A percentile compares a stretch with the other conserved stretches of the same genome.
Evolutionary conservation across 2,113 vertebrate species (phyloP).

Genomic region (Anoura caudifer): DNA sequence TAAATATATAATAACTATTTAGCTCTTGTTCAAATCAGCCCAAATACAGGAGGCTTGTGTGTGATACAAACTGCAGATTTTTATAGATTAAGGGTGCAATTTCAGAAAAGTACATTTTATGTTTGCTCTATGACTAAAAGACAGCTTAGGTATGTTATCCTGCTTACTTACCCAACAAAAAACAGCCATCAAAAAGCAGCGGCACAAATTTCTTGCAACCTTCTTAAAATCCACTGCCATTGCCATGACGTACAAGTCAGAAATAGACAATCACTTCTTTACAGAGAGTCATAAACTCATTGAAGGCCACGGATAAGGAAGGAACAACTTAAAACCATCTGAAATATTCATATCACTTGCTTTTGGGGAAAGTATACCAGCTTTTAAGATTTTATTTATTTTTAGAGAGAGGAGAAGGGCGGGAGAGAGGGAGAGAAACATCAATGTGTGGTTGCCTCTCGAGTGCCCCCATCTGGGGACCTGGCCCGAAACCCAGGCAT

Average conservation of each 20-base stretch:
- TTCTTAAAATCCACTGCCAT: not conserved
- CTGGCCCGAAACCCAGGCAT: too few species aligned
- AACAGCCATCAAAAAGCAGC: not conserved
- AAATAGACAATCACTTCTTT: constrained; percentile 6
- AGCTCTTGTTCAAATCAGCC: not conserved
- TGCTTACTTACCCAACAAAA: not conserved
- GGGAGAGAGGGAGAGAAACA: too few species aligned
- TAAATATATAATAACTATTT: constrained; percentile 28
- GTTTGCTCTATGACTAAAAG: constrained; percentile 34
- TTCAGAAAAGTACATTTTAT: not conserved
- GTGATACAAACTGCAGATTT: not conserved
- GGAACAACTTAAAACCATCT: not conserved
- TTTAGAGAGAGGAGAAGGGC: too few species aligned
- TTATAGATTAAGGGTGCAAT: not conserved
- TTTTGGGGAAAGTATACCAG: not conserved
- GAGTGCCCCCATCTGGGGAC: not conserved
- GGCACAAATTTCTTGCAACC: not conserved
- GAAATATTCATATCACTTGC: not conserved
- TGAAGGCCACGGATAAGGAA: not conserved
- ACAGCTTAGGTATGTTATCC: not conserved
- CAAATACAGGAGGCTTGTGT: not conserved
- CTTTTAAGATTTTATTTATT: not conserved
- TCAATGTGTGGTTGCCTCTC: too few species aligned
- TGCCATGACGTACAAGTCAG: not conserved
- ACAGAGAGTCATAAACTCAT: not conserved